Percentiles rank a stretch among this genome's conserved stretches.
Evolutionary conservation across 2,797 vertebrate genomes (phyloP).

Genomic region (Adelosebastes latens): DNA sequence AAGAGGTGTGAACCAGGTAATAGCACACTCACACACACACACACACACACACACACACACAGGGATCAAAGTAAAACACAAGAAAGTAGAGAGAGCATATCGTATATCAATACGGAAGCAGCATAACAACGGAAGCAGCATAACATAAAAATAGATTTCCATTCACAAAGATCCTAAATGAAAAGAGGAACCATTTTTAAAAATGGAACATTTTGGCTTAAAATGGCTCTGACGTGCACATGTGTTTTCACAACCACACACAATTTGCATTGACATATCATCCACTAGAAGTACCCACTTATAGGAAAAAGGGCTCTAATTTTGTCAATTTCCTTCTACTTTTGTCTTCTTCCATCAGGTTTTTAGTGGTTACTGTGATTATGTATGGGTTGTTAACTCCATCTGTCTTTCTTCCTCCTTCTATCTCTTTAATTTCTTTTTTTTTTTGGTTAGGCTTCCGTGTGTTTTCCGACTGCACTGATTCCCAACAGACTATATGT

Average conservation of each 20-base stretch:
- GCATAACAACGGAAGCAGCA: slow-evolving; percentile 10
- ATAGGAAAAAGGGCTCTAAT: not conserved
- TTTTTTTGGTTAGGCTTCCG: slow-evolving; percentile 81
- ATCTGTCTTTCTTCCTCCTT: slow-evolving; percentile 1
- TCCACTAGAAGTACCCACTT: not conserved
- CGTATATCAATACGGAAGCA: not conserved
- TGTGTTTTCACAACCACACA: slow-evolving; percentile 22
- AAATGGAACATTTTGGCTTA: slow-evolving; percentile 36
- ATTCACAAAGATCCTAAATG: slow-evolving; percentile 40
- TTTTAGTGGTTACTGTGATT: slow-evolving; percentile 23
- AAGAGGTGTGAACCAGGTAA: slow-evolving; percentile 82
- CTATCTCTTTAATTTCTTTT: not conserved
- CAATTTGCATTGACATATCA: slow-evolving; percentile 5
- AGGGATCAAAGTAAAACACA: not conserved
- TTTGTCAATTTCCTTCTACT: slow-evolving; percentile 4
- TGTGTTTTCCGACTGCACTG: slow-evolving; percentile 83
- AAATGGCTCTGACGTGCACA: slow-evolving; percentile 9
- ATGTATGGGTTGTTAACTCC: not conserved
- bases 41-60: not conserved
- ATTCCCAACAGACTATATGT: slow-evolving; percentile 80
- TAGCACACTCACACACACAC: not conserved
- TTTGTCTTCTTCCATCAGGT: slow-evolving; percentile 11
- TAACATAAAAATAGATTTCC: slow-evolving; percentile 41
- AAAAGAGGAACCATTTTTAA: slow-evolving; percentile 66
- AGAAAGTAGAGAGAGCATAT: not conserved